These are phyloP conservation scores for Nemapogon koenigi DNA, from an alignment of 2,888 invertebrate species.

Conservation along the genomic window DNA sequence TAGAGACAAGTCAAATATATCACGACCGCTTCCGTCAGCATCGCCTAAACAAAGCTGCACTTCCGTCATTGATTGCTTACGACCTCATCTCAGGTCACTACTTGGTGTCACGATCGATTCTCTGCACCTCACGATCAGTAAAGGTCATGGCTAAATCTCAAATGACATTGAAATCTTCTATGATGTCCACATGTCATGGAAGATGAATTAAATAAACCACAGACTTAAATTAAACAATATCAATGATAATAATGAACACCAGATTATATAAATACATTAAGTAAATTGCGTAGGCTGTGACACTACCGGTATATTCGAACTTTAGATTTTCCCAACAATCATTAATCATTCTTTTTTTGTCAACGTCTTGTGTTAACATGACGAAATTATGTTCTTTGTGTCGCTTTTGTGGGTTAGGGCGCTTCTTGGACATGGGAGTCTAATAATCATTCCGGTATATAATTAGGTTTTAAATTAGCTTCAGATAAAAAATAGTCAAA, in stretches of 20 bases:
- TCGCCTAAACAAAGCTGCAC: slow-evolving; percentile 22
- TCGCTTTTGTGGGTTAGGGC: slow-evolving; percentile 34
- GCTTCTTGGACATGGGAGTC: slow-evolving; percentile 43
- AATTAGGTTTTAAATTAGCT: slow-evolving; percentile 64
- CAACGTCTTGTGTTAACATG: slow-evolving; percentile 49
- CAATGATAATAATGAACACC: neutral
- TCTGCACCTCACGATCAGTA: slow-evolving; percentile 40
- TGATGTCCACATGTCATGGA: slow-evolving; percentile 29
- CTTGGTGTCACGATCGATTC: slow-evolving; percentile 55
- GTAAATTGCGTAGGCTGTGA: neutral
- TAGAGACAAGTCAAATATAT: slow-evolving; percentile 24
- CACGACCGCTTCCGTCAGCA: slow-evolving; percentile 40
- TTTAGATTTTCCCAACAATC: slow-evolving; percentile 22
- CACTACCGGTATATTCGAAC: neutral
- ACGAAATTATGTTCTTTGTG: slow-evolving; percentile 54
- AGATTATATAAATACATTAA: neutral
- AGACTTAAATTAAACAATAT: neutral
- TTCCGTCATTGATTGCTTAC: slow-evolving; percentile 55
- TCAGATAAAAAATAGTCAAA: slow-evolving; percentile 44
- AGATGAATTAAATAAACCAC: slow-evolving; percentile 12
- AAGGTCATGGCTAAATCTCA: slow-evolving; percentile 47
- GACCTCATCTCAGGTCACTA: slow-evolving; percentile 48
- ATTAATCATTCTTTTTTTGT: slow-evolving; percentile 60
- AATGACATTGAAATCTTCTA: slow-evolving; percentile 26
- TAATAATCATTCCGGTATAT: slow-evolving; percentile 46